Conservation (phyloP, 2,797 vertebrate species). For the Gymnocypris eckloni region DNA sequence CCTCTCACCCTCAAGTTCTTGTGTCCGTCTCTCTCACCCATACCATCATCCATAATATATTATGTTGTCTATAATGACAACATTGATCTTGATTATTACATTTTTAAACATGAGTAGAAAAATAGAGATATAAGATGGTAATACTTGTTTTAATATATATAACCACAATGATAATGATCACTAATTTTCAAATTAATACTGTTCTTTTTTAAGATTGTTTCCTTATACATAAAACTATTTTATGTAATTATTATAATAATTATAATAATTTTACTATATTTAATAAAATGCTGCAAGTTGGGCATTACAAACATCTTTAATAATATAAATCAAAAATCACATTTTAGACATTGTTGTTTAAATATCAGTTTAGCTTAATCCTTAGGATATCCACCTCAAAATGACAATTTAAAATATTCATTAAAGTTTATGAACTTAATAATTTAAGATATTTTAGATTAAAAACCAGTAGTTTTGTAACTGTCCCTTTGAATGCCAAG, state of each 20-base stretch:
- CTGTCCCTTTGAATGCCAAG: too few relatives aligned
- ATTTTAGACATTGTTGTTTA: not conserved
- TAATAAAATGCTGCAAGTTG: not conserved
- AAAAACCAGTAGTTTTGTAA: too few relatives aligned
- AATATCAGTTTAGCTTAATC: not conserved
- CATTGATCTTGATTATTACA: not conserved
- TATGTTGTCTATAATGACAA: not conserved
- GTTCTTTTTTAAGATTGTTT: too few relatives aligned
- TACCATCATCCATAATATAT: not conserved
- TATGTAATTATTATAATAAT: too few relatives aligned
- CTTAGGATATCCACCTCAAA: too few relatives aligned
- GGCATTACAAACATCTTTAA: not conserved
- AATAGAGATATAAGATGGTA: not conserved
- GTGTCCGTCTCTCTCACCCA: constrained; percentile 22
- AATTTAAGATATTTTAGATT: too few relatives aligned
- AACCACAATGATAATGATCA: too few relatives aligned
- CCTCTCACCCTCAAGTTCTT: constrained; percentile 24
- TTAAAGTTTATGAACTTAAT: too few relatives aligned
- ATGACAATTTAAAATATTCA: too few relatives aligned
- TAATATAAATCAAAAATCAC: too few relatives aligned
- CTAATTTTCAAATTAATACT: too few relatives aligned
- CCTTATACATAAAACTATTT: too few relatives aligned
- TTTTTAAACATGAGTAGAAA: not conserved
- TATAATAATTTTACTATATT: not conserved
- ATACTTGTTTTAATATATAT: not conserved